Conservation (phyloP, 2,888 invertebrate genomes). For the Octodonta nipae region DNA sequence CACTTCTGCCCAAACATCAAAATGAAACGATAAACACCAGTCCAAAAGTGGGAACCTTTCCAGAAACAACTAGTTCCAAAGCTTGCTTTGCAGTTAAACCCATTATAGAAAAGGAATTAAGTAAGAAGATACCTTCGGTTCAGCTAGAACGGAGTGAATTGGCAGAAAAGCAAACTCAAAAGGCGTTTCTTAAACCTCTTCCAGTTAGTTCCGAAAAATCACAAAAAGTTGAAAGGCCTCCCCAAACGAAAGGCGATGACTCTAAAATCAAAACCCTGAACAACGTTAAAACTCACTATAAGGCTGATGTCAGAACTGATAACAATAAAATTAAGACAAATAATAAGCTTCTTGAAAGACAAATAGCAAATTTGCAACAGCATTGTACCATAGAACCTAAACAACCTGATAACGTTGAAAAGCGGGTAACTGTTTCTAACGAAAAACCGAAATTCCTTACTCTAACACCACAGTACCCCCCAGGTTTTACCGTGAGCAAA, state of each 20-base stretch:
- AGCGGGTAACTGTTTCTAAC: constrained; percentile 11
- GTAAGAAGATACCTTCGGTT: constrained; percentile 19
- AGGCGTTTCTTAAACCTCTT: constrained; percentile 30
- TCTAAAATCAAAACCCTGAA: constrained; percentile 8
- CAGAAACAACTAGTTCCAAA: constrained; percentile 12
- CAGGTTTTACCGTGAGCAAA: constrained; percentile 36
- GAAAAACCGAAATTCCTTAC: constrained; percentile 15
- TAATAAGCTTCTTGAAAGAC: constrained; percentile 19
- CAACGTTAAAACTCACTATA: constrained; percentile 8
- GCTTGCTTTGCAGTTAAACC: constrained; percentile 7
- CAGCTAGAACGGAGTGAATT: constrained; percentile 23
- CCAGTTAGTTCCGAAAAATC: constrained; percentile 25
- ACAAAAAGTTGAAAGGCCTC: constrained; percentile 16
- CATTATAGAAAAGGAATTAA: constrained; percentile 15
- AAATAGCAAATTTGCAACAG: constrained; percentile 29
- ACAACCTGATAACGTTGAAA: constrained; percentile 14
- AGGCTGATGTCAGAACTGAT: constrained; percentile 12
- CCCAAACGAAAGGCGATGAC: constrained; percentile 15
- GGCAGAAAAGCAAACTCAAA: constrained; percentile 24
- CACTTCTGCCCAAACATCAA: constrained; percentile 13
- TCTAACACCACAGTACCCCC: constrained; percentile 21
- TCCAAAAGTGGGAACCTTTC: constrained; percentile 12
- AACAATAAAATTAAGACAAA: constrained; percentile 16
- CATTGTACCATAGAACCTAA: constrained; percentile 27
- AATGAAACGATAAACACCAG: constrained; percentile 10